Base-by-base conservation (phyloP, 2,797 vertebrate species). In the Coregonus ussuriensis region DNA sequence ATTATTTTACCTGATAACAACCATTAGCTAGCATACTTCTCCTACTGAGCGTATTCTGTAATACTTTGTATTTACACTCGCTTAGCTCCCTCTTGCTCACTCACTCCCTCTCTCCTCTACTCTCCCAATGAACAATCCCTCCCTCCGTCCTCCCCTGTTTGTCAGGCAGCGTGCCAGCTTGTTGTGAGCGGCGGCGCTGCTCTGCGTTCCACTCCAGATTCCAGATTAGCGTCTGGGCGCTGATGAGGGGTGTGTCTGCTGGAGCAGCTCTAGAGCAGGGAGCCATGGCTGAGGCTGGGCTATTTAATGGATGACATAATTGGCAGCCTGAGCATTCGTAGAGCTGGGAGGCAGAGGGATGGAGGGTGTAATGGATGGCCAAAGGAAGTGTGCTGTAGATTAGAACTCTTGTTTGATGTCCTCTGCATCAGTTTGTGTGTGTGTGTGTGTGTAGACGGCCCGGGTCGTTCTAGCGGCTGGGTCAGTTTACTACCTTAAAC, bases 271-370 rank as follows among this genome's bases (percentile, higher is more conserved):
- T 81, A 78, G 63, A 66, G 29, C 16, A 2, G 76, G 14, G 72
- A 54, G 33, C 35, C 73, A 69, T 14, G 9, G 56, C 31, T 70
- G 63, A 41, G 25, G n/a, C 76, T 86, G 86, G 87, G 81, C 80
- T 84, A 83, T 85, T 71, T 81, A 79, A 83, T 86, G 81, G 89
- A 90, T 93, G 91, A 93, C 90, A 91, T 90, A 90, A 90, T 89
- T 91, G 90, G 85, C 88, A 92, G 91, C 89, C 83, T 14, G 65
- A 87, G 83, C 84, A 88, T 86, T 91, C 84, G 67, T 79, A 72
- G n/a, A 29, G 51, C 56, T 65, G 62, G 80, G 69, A 83, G 85
- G 81, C 82, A 51, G 74, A 52, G 79, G 77, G 31, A 72, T n/a
- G n/a, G n/a, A n/a, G n/a, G n/a, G n/a, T 84, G 80, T 86, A 83